Percentiles rank a stretch among this genome's conserved stretches.
Conservation (phyloP, 2,888 invertebrate genomes). For the Ormyrus nitidulus region DNA sequence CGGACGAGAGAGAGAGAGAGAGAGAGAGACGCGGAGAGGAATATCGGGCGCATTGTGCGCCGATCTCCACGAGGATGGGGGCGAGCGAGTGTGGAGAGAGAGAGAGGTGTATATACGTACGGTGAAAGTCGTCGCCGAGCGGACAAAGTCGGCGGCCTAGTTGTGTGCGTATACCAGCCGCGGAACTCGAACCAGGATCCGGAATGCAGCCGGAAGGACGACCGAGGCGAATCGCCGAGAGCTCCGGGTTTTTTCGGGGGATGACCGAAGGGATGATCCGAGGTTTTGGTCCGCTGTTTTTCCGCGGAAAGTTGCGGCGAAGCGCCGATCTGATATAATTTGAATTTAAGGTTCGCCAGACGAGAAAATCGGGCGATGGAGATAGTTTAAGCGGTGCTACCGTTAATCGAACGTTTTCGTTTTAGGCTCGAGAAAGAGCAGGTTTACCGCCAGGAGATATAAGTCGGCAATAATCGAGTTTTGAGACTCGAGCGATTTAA, state of each 20-base stretch:
- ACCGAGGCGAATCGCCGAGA: neutral
- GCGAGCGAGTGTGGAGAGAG: neutral
- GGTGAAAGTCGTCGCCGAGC: slow-evolving; percentile 36
- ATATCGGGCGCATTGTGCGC: slow-evolving; percentile 26
- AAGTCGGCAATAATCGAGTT: too few relatives aligned
- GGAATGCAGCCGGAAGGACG: too few relatives aligned
- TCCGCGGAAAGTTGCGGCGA: too few relatives aligned
- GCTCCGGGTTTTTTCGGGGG: neutral
- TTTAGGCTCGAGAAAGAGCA: too few relatives aligned
- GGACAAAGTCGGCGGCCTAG: neutral
- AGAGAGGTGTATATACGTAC: neutral
- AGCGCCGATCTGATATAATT: too few relatives aligned
- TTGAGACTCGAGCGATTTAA: too few relatives aligned
- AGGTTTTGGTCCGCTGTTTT: slow-evolving; percentile 2
- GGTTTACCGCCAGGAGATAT: too few relatives aligned
- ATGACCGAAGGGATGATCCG: neutral
- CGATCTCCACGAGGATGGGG: slow-evolving; percentile 25
- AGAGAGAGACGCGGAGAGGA: neutral
- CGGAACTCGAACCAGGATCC: too few relatives aligned
- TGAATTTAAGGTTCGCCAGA: too few relatives aligned
- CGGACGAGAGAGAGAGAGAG: slow-evolving; percentile 2
- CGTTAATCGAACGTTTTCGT: too few relatives aligned
- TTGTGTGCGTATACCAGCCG: neutral
- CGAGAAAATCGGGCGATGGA: too few relatives aligned
- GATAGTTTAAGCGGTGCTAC: too few relatives aligned